A percentile compares a stretch with the other conserved stretches of the same genome.
Evolutionary conservation across 2,888 invertebrate species (phyloP).

Genomic region (Hydrotaea cyrtoneurina): DNA sequence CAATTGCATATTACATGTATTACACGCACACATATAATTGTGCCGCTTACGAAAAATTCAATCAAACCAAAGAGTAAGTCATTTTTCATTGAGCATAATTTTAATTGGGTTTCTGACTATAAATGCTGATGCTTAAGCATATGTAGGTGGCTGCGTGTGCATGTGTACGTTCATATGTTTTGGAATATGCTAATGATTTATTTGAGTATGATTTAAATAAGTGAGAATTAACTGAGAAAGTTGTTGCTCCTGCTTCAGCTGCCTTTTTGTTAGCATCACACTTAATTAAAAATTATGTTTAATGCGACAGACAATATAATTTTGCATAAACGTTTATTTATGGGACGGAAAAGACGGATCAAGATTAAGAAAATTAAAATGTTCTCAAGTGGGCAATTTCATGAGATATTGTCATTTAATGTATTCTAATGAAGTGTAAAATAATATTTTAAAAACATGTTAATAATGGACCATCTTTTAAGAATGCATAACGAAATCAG

Average conservation of each 20-base stretch:
- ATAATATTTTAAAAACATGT: too few relatives aligned
- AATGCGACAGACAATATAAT: slow-evolving; percentile 22
- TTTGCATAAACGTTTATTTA: not conserved
- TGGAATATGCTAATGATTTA: slow-evolving; percentile 21
- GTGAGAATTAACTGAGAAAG: slow-evolving; percentile 7
- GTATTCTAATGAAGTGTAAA: too few relatives aligned
- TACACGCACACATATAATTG: not conserved
- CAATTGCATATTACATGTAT: slow-evolving; percentile 44
- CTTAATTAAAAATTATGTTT: slow-evolving; percentile 28
- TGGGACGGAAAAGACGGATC: not conserved
- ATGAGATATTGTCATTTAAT: too few relatives aligned
- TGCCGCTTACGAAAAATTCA: not conserved
- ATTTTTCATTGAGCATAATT: slow-evolving; percentile 29
- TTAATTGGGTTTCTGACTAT: slow-evolving; percentile 40
- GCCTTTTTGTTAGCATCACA: not conserved
- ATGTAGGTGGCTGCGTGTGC: too few relatives aligned
- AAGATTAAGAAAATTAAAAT: too few relatives aligned
- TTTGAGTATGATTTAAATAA: slow-evolving; percentile 23
- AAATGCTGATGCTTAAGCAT: not conserved
- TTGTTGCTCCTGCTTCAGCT: not conserved
- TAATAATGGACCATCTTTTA: too few relatives aligned
- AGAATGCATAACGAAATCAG: too few relatives aligned
- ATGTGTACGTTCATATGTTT: not conserved
- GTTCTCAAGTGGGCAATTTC: too few relatives aligned
- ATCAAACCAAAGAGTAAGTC: slow-evolving; percentile 8